Conservation (phyloP, 2,888 invertebrate species). For the Notocelia uddmanniana region DNA sequence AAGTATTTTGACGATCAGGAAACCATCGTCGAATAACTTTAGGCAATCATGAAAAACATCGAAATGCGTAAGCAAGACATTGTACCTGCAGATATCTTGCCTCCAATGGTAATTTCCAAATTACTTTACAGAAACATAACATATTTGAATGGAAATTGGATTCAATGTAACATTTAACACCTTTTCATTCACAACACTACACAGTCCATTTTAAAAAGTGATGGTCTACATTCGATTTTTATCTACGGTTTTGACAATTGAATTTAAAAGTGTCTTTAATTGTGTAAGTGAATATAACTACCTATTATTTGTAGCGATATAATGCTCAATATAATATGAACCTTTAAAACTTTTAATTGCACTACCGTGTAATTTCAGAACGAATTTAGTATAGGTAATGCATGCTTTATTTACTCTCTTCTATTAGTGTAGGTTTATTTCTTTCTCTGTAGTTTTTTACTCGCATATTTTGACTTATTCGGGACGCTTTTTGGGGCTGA, state of each 20-base stretch:
- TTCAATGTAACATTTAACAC: constrained; percentile 2
- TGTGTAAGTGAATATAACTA: constrained; percentile 38
- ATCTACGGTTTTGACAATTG: constrained; percentile 29
- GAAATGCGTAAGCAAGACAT: neutral
- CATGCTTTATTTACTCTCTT: constrained; percentile 59
- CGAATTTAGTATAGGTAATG: constrained; percentile 57
- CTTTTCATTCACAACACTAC: constrained; percentile 31
- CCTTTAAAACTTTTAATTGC: constrained; percentile 81
- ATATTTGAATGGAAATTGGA: constrained; percentile 6
- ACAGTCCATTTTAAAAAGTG: constrained; percentile 37
- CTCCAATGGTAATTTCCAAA: constrained; percentile 6
- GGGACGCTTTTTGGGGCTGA: constrained; percentile 66
- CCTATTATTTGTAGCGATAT: constrained; percentile 41
- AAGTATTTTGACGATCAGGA: constrained; percentile 10
- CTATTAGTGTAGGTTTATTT: constrained; percentile 71
- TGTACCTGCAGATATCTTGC: neutral
- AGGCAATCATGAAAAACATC: neutral
- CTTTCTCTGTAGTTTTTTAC: constrained; percentile 71
- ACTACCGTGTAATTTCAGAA: constrained; percentile 63
- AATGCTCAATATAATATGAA: constrained; percentile 68
- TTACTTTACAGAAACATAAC: constrained; percentile 2
- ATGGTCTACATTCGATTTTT: constrained; percentile 17
- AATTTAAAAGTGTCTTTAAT: constrained; percentile 41
- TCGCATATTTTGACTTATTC: constrained; percentile 62
- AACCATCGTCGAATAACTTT: constrained; percentile 1